A percentile compares a stretch with the other conserved stretches of the same genome.
These are phyloP conservation scores for Erpornis zantholeuca DNA, from an alignment of 2,113 vertebrate genomes.

Conservation along the genomic window DNA sequence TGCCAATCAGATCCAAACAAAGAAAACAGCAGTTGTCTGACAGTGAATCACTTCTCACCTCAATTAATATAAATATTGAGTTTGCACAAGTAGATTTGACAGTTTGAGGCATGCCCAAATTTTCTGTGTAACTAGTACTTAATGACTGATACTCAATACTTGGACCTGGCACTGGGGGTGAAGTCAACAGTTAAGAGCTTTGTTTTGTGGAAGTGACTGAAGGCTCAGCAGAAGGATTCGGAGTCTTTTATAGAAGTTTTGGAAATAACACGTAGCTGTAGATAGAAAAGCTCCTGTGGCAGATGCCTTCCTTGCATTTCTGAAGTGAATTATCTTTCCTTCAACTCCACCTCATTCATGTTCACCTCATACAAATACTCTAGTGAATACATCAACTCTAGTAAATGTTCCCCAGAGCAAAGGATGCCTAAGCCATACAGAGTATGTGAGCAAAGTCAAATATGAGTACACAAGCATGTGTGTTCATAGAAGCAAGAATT, in stretches of 20 bases:
- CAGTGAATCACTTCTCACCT: slow-evolving; percentile 57
- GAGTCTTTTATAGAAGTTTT: background rate
- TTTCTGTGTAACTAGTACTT: slow-evolving; percentile 19
- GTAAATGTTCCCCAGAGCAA: background rate
- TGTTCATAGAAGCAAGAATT: background rate
- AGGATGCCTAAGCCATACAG: background rate
- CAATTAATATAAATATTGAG: slow-evolving; percentile 45
- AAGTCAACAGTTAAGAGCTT: slow-evolving; percentile 36
- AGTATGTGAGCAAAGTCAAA: background rate
- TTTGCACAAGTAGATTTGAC: slow-evolving; percentile 45
- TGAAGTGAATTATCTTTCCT: background rate
- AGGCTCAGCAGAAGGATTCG: background rate
- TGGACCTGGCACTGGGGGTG: background rate
- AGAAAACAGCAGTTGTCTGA: slow-evolving; percentile 32
- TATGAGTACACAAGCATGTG: background rate
- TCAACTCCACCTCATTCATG: background rate
- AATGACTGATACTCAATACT: slow-evolving; percentile 24
- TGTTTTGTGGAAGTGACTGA: background rate
- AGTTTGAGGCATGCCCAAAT: slow-evolving; percentile 55
- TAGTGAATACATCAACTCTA: background rate
- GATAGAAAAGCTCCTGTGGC: background rate
- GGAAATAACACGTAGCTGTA: background rate
- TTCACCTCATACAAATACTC: background rate
- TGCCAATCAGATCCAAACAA: slow-evolving; percentile 55
- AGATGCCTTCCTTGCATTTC: background rate